Percentiles rank a stretch among this genome's conserved stretches.
Evolutionary conservation across 2,888 invertebrate genomes (phyloP).

Genomic region (Drosophila recens): DNA sequence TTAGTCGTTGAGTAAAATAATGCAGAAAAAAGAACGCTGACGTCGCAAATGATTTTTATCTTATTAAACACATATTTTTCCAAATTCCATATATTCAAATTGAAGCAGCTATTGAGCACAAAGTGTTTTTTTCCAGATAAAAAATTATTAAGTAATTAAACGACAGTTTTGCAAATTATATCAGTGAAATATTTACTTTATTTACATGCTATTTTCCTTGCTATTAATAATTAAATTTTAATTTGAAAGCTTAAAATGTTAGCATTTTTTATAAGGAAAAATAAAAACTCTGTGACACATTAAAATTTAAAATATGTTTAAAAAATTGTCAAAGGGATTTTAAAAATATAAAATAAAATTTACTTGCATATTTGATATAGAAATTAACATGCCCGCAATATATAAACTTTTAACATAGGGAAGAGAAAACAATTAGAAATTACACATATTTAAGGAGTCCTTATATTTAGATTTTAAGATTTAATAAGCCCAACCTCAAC

Average conservation of each 20-base stretch:
- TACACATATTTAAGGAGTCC: background rate
- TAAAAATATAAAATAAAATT: no score
- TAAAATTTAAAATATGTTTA: no score
- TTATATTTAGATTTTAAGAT: background rate
- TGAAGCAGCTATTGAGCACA: constrained; percentile 8
- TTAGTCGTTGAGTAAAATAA: constrained; percentile 56
- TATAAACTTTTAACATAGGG: background rate
- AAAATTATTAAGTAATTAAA: constrained; percentile 12
- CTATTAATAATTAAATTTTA: no score
- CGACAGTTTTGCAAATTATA: constrained; percentile 6
- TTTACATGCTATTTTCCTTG: background rate
- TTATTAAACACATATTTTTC: constrained; percentile 53
- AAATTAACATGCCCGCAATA: no score
- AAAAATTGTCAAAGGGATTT: no score
- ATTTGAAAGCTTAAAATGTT: no score
- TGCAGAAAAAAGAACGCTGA: constrained; percentile 29
- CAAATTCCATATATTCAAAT: constrained; percentile 17
- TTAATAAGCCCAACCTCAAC: background rate
- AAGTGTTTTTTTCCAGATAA: constrained; percentile 3
- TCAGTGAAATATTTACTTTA: constrained; percentile 1
- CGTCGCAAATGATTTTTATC: constrained; percentile 64
- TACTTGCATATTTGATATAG: no score
- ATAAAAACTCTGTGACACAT: no score
- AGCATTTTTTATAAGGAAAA: no score
- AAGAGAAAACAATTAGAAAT: background rate